These are phyloP conservation scores for Hyposoter dolosus DNA, from an alignment of 2,888 invertebrate species.

Conservation along the genomic window DNA sequence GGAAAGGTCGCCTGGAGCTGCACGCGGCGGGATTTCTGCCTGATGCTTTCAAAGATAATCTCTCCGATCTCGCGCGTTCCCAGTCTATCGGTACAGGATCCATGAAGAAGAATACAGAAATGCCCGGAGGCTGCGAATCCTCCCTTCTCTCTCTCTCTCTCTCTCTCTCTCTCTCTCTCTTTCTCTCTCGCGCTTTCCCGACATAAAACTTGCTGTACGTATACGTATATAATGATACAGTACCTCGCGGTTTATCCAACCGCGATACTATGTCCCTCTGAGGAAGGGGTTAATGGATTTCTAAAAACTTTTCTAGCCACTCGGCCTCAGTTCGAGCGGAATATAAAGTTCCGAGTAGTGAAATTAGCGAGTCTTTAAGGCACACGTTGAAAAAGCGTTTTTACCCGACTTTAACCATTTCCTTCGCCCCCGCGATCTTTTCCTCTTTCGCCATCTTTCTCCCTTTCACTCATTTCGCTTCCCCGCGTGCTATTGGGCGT, in stretches of 20 bases:
- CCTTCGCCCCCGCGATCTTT: background rate
- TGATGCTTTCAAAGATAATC: constrained; percentile 39
- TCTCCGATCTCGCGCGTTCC: constrained; percentile 45
- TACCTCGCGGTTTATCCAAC: constrained; percentile 32
- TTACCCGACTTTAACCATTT: constrained; percentile 47
- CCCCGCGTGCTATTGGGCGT: background rate
- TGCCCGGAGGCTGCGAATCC: constrained; percentile 41
- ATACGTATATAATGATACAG: constrained; percentile 25
- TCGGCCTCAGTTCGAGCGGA: constrained; percentile 75
- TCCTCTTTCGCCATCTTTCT: background rate
- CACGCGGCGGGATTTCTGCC: constrained; percentile 26
- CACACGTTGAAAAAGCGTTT: constrained; percentile 67
- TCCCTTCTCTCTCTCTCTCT: background rate
- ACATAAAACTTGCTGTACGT: constrained; percentile 40
- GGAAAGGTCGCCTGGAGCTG: constrained; percentile 61
- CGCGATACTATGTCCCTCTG: constrained; percentile 19
- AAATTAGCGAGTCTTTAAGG: constrained; percentile 80
- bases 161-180: constrained; percentile 6
- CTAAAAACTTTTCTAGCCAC: constrained; percentile 77
- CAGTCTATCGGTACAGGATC: background rate
- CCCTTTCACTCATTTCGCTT: constrained; percentile 1
- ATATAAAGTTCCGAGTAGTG: constrained; percentile 78
- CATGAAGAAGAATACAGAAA: constrained; percentile 17
- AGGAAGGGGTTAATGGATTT: constrained; percentile 78
- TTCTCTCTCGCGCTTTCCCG: background rate